Base-by-base conservation (phyloP, 2,797 vertebrate species). In the Darevskia nairensis region DNA sequence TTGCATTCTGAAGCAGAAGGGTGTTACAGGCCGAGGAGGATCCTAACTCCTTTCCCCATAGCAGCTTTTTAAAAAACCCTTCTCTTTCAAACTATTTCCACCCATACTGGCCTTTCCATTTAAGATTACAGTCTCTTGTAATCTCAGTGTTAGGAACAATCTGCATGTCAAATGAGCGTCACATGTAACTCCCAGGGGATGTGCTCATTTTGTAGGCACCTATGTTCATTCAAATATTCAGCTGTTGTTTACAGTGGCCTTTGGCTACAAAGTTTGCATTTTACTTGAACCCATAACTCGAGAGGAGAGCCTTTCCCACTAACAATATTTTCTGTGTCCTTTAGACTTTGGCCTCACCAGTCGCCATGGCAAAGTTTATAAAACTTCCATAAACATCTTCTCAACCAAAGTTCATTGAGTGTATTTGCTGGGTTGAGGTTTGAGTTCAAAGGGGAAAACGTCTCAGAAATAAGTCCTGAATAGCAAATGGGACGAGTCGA, bases 381-480 rank as follows among this genome's bases (percentile, higher is more conserved):
- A 82, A 80, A 84, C 19, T 64, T 75, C 86, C 19, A 5, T 69
- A 86, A 89, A 84, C 89, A 35, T 29, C 21, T 1, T 44, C 64
- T 66, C 84, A 25, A 90, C 27, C 1, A 15, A 87, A 55, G 4
- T 59, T 55, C 50, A 69, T 13, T 89, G 68, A 64, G 3, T 55
- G 75, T 71, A 89, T 64, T 85, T 84, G 29, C 4, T 35, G 35
- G 41, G 59, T n/a, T 89, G 66, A 50, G 50, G 87, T 71, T 82
- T 86, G 46, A 82, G 17, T 77, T n/a, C 86, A 93, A 89, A 91
- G 61, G 39, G 85, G 32, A 84, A 15, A 61, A 68, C 85, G 84
- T 50, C 50, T 11, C 72, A 50, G 29, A 15, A 21, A 78, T 8
- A 46, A 3, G 77, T 90, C 10, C 3, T 83, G 77, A 0, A 9